These are phyloP conservation scores for Varanus salvator DNA, from an alignment of 2,113 vertebrate genomes.

Conservation along the genomic window DNA sequence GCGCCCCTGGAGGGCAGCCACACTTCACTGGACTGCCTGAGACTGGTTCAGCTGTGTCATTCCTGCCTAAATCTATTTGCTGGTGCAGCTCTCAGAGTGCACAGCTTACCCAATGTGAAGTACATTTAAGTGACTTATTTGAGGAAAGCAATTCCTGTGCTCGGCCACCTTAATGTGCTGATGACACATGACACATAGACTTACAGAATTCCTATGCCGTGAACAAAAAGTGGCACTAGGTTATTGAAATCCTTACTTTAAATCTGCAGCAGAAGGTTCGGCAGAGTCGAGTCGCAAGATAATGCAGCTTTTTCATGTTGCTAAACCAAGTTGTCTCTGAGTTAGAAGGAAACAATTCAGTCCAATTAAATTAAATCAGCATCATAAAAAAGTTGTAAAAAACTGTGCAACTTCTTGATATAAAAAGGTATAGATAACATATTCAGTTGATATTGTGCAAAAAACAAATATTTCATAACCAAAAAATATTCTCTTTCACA, in stretches of 20 bases:
- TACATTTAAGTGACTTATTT: conserved; percentile 40
- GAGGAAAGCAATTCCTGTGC: conserved; percentile 29
- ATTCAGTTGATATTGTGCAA: not conserved
- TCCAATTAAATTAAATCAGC: conserved; percentile 4
- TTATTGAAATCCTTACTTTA: conserved; percentile 24
- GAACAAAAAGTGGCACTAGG: conserved; percentile 6
- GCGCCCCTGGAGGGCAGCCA: conserved; percentile 45
- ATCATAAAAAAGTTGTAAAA: not conserved
- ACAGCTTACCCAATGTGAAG: conserved; percentile 42
- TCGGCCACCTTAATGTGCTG: not conserved
- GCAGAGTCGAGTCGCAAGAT: not conserved
- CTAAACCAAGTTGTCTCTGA: not conserved
- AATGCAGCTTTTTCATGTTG: conserved; percentile 2
- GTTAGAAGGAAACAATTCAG: conserved; percentile 6
- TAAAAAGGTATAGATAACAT: not conserved
- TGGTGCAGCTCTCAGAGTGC: conserved; percentile 26
- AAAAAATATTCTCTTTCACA: not conserved
- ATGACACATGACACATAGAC: conserved; percentile 6
- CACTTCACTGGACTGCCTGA: conserved; percentile 45
- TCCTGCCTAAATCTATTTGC: conserved; percentile 48
- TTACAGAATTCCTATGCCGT: not conserved
- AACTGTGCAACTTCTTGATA: not conserved
- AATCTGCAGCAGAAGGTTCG: not conserved
- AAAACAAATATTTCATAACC: not conserved
- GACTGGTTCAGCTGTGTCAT: conserved; percentile 51